Evolutionary conservation across 2,888 invertebrate species (phyloP), one percentile per base, ranked within the genome.

Genomic region (Tachina grossa): DNA sequence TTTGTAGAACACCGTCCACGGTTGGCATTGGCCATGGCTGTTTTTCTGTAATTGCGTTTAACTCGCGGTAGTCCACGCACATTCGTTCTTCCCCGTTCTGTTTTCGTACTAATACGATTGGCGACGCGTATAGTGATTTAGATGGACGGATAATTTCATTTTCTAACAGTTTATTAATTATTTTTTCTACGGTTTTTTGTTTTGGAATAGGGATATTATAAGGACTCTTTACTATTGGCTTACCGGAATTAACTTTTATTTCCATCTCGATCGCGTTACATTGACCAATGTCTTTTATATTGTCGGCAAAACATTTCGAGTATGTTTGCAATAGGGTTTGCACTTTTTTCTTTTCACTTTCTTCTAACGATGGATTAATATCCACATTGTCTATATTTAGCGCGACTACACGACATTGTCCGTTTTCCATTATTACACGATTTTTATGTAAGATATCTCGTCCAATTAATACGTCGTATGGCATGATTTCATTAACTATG

Each of bases 1-100:
- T 88, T 0, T 90, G 89, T 11, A 91, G 22, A 11, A 82, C 82
- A 9, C 82, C 85, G 45, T 84, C 83, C 0, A 85, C 83, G 1
- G 83, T 85, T 14, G 85, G 85, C 83, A 83, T 85, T 13, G 79
- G 57, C 84, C 82, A 87, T 9, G 83, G 82, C 47, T 84, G 84
- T 31, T 81, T 83, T 16, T 83, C 78, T 0, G 82, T 88, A 85
- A 31, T 31, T 31, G 66, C 11, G 77, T 83, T 91, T 9, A 84
- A 19, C 11, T 78, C 80, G 1, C 80, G 82, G 22, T 71, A 71
- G 16, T 71, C 84, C 2, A 81, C 57, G 14, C 78, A 86, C 4
- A 57, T 4, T 22, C 57, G 1, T 13, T 57, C 31, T 57, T 57
- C 57, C 1, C 14, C 57, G 6, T 22, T 57, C 14, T 11, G 57